phyloP scores from a whole-genome alignment of 2,797 vertebrate species.

The Galago senegalensis region DNA sequence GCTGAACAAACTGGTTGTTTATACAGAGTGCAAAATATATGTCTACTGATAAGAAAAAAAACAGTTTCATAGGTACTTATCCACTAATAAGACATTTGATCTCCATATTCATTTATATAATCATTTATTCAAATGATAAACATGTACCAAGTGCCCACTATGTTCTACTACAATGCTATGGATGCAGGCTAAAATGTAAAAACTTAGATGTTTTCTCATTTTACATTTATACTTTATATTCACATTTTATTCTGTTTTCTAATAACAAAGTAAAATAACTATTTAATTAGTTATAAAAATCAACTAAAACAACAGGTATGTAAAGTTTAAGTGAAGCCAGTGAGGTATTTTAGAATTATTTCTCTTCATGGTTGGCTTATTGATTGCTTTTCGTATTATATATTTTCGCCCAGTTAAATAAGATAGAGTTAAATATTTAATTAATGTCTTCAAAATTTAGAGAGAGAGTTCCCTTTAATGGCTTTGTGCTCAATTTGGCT shows the following conservation, averaged over 20 bases:
- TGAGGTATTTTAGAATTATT: background rate
- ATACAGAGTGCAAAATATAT: background rate
- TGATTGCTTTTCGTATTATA: background rate
- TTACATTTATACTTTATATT: background rate
- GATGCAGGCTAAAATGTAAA: background rate
- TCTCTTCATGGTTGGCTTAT: background rate
- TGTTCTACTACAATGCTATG: background rate
- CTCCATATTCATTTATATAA: background rate
- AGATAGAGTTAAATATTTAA: slow-evolving; percentile 8
- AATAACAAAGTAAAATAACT: slow-evolving; percentile 15
- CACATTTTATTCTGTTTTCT: background rate
- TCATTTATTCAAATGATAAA: background rate
- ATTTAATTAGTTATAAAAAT: background rate
- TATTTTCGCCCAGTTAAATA: background rate
- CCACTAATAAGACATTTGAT: background rate
- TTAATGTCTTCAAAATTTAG: background rate
- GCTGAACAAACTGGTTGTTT: background rate
- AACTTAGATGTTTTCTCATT: slow-evolving; percentile 1
- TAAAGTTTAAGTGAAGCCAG: slow-evolving; percentile 25
- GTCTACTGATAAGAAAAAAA: background rate
- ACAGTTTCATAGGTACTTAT: background rate
- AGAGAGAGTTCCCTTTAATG: background rate
- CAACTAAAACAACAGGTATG: background rate
- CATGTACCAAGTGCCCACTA: background rate
- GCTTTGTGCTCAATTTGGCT: background rate